Evolutionary conservation across 2,797 vertebrate species (phyloP).

Genomic region (Leucoraja ocellata): DNA sequence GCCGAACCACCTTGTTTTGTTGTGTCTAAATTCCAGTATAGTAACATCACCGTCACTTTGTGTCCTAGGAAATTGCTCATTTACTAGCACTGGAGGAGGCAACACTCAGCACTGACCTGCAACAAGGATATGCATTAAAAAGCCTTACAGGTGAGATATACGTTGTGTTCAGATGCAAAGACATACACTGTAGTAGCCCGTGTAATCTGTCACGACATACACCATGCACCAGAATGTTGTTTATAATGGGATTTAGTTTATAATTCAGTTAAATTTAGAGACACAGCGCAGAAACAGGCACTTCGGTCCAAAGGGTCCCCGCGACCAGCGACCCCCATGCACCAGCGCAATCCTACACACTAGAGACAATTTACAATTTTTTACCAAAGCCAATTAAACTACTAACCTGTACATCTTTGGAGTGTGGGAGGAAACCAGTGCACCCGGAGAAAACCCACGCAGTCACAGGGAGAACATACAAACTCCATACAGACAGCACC

Average conservation of each 20-base stretch:
- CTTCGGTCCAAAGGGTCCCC: no score
- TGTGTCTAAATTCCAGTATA: background rate
- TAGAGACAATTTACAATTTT: no score
- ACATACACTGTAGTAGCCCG: background rate
- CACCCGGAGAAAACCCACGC: no score
- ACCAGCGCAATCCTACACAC: no score
- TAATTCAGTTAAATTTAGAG: no score
- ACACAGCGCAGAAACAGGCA: no score
- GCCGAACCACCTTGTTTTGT: background rate
- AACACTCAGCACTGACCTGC: slow-evolving; percentile 89
- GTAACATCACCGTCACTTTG: background rate
- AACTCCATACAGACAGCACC: no score
- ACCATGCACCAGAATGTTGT: background rate
- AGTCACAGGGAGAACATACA: no score
- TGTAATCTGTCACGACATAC: background rate
- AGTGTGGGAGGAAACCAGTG: no score
- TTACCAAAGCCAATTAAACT: no score
- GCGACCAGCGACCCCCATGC: no score
- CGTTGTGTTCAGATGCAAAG: background rate
- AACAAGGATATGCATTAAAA: slow-evolving; percentile 96
- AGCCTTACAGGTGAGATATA: slow-evolving; percentile 80
- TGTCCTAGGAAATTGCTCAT: slow-evolving; percentile 85
- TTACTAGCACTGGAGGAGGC: slow-evolving; percentile 90
- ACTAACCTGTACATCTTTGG: no score
- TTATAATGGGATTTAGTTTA: background rate